Conservation (phyloP, 2,888 invertebrate species). For the Heliconius erato region DNA sequence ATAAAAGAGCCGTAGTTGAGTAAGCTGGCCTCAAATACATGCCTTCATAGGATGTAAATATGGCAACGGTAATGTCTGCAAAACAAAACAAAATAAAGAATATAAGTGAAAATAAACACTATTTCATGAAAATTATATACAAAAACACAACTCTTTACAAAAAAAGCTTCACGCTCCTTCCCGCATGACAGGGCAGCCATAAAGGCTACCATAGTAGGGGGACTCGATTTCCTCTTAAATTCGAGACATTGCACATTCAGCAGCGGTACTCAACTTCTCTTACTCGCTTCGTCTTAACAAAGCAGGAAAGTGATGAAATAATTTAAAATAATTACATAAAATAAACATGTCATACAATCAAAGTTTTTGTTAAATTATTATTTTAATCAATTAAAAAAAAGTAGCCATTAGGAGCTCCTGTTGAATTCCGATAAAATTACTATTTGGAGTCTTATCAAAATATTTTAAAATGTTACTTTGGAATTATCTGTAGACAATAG, state of each 20-base stretch:
- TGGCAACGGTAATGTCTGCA: constrained; percentile 88
- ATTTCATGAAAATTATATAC: too few relatives aligned
- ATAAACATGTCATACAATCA: neutral
- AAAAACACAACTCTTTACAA: too few relatives aligned
- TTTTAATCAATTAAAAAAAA: constrained; percentile 18
- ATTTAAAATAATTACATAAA: neutral
- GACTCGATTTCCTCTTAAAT: too few relatives aligned
- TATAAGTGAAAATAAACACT: neutral
- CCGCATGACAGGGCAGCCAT: neutral
- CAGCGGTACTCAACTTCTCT: too few relatives aligned
- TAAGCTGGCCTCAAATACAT: constrained; percentile 88
- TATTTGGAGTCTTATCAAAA: constrained; percentile 5
- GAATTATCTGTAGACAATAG: neutral
- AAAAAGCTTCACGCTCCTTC: neutral
- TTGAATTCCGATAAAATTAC: constrained; percentile 1
- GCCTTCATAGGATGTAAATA: constrained; percentile 86
- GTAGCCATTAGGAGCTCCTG: neutral
- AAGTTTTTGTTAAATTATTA: neutral
- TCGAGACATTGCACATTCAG: too few relatives aligned
- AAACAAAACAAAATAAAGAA: constrained; percentile 49
- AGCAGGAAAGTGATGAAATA: too few relatives aligned
- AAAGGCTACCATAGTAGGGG: too few relatives aligned
- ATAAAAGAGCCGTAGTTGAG: constrained; percentile 90
- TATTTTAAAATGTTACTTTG: neutral
- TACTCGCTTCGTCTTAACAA: too few relatives aligned